Evolutionary conservation across 2,113 vertebrate species (phyloP), one percentile per base, ranked within the genome.

Genomic region (Laticauda colubrina): DNA sequence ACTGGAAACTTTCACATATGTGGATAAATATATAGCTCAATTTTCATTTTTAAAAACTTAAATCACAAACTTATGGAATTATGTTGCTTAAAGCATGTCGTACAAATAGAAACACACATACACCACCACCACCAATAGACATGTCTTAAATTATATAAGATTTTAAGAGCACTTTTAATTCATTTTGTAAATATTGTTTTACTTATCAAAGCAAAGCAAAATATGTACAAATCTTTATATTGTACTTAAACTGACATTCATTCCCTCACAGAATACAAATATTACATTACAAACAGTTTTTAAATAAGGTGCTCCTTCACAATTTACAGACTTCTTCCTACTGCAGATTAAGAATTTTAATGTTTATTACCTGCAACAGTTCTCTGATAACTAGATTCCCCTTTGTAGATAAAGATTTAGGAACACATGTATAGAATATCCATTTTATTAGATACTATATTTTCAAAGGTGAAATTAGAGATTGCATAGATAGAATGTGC

Each of bases 131-230:
- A 85, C 89, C 81, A 93, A 88, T 92, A 93, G 94, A 57, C 94
- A 94, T 95, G 93, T 92, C 93, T 94, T 87, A 94, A 87, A 90
- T 95, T 94, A 95, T 87, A 93, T 87, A 93, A 87, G 95, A 92
- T 88, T 96, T 95, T 97, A 97, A 98, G 98, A 97, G 97, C 98
- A 98, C 97, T 98, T 96, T 90, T 97, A 88, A 96, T 95, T 97
- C 91, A 91, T 93, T 96, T 95, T 94, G 69, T 93, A 90, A 96
- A 95, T 90, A 96, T 4, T 48, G 85, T 92, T 87, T 92, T 90
- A 93, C 8, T 51, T 96, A 93, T 92, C 89, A 95, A 96, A 96
- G 89, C n/a, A 94, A 93, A 87, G 96, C 64, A 90, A 57, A 90
- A 57, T 92, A 93, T 90, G 23, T 64, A 95, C 85, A 95, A 53